These are phyloP conservation scores for Eupithecia centaureata DNA, from an alignment of 2,888 invertebrate species.

Conservation along the genomic window DNA sequence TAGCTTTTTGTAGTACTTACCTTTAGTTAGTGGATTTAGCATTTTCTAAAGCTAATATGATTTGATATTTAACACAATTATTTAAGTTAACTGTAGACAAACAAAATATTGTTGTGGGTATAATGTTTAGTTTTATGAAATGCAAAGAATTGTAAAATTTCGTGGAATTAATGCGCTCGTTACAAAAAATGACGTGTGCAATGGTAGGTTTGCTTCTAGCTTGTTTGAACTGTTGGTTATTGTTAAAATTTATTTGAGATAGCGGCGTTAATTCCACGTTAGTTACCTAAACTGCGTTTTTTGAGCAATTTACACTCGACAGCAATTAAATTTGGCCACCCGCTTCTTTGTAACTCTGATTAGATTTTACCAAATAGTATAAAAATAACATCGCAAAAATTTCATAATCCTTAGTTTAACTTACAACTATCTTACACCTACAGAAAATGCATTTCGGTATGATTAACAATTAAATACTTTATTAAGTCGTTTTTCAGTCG, in stretches of 20 bases:
- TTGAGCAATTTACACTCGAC: neutral
- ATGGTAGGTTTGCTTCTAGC: neutral
- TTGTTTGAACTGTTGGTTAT: neutral
- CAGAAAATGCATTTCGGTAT: no score
- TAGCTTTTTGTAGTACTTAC: slow-evolving; percentile 20
- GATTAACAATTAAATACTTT: no score
- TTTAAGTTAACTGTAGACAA: neutral
- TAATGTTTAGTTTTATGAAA: neutral
- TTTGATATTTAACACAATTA: neutral
- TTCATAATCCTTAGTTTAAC: no score
- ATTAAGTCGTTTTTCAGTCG: no score
- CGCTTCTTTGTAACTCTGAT: no score
- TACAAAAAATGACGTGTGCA: neutral
- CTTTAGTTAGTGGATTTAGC: neutral
- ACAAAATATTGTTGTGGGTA: neutral
- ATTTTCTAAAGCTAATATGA: neutral
- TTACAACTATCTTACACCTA: no score
- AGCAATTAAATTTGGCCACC: no score
- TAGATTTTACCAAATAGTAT: no score
- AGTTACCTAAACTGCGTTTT: neutral
- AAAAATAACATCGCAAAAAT: no score
- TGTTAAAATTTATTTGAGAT: neutral
- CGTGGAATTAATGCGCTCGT: neutral
- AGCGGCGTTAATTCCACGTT: neutral
- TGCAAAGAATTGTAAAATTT: neutral